phyloP scores from a whole-genome alignment of 2,113 vertebrate genomes.

The Colinus virginianus region DNA sequence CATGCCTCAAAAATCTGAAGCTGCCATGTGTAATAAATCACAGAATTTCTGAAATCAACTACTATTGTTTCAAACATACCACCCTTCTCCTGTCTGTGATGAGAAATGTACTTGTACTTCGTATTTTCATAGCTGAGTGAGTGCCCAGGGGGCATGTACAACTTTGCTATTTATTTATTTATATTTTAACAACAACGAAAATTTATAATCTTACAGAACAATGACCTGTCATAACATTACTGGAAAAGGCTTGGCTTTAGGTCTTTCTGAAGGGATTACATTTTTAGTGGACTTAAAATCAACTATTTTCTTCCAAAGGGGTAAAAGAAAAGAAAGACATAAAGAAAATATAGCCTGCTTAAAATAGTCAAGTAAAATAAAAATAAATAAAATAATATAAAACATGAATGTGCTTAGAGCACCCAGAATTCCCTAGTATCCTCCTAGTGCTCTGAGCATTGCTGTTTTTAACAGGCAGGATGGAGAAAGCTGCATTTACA shows the following conservation, averaged over 20 bases:
- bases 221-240: background rate
- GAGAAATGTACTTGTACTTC: constrained; percentile 3
- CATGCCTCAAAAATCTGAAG: constrained; percentile 47
- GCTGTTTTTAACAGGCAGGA: background rate
- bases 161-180: constrained; percentile 17
- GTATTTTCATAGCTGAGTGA: background rate
- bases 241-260: background rate
- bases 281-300: background rate
- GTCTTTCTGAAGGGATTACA: background rate
- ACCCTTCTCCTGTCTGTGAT: constrained; percentile 2
- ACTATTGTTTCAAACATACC: constrained; percentile 12
- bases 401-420: background rate
- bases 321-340: background rate
- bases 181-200: background rate
- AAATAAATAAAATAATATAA: background rate
- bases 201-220: constrained; percentile 22
- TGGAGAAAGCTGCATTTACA: background rate
- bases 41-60: constrained; percentile 36
- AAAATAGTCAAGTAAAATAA: background rate
- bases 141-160: background rate
- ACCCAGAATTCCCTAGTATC: background rate
- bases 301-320: background rate
- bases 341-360: background rate
- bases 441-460: background rate
- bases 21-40: constrained; percentile 4